phyloP scores from a whole-genome alignment of 2,113 vertebrate species.

The human (Homo sapiens) region DNA sequence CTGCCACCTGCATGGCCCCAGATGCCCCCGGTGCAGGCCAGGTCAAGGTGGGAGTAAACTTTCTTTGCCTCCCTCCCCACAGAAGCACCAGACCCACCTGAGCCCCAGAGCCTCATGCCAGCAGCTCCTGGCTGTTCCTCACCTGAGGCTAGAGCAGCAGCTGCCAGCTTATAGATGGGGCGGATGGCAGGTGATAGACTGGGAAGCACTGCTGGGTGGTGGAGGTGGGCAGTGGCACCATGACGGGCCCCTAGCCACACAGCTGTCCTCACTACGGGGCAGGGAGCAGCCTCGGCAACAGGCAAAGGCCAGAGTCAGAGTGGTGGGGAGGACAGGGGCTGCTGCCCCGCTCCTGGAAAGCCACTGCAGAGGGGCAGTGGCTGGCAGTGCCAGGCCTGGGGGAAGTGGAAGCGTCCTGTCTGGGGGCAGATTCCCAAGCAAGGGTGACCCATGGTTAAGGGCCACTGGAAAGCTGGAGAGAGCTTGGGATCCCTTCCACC shows the following conservation, averaged over 20 bases:
- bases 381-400: background rate
- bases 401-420: background rate
- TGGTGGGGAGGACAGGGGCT: background rate
- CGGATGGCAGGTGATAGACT: conserved; percentile 55
- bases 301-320: conserved; percentile 3
- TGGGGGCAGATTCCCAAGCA: background rate
- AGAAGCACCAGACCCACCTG: background rate
- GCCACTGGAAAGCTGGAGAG: background rate
- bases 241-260: conserved; percentile 46
- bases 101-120: background rate
- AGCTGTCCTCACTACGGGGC: conserved; percentile 45
- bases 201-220: conserved; percentile 17
- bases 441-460: background rate
- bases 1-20: background rate
- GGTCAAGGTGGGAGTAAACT: background rate
- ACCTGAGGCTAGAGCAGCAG: background rate
- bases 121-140: conserved; percentile 8
- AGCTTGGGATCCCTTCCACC: no score
- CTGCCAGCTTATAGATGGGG: background rate
- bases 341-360: background rate
- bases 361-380: background rate
- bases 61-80: background rate
- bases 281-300: background rate
- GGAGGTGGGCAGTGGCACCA: background rate
- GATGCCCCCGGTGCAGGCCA: background rate